Conservation (phyloP, 2,797 vertebrate genomes). For the Molothrus aeneus region DNA sequence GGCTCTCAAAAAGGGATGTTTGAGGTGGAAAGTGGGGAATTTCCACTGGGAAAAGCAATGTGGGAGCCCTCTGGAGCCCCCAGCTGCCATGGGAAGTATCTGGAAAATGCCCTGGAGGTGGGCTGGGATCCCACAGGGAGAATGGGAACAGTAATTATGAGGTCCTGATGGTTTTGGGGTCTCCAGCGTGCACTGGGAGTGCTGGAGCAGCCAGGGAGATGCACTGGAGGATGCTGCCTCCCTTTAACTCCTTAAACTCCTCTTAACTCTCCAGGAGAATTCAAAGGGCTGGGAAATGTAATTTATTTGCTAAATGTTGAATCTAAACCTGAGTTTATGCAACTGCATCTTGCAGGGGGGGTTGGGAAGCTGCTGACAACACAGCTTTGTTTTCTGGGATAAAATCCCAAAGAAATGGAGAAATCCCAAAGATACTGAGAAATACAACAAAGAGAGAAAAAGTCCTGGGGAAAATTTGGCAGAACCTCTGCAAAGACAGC, state of each 20-base stretch:
- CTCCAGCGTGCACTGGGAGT: accelerated
- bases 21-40: neutral
- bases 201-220: neutral
- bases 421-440: neutral
- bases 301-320: neutral
- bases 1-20: neutral
- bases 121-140: neutral
- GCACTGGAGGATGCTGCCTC: neutral
- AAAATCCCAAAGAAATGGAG: neutral
- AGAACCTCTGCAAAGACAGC: neutral
- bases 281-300: neutral
- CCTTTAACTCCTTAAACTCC: neutral
- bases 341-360: neutral
- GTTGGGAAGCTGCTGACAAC: slow-evolving; percentile 8
- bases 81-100: neutral
- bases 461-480: slow-evolving; percentile 15
- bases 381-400: neutral
- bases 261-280: neutral
- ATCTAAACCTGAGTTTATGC: neutral
- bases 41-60: neutral
- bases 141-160: neutral
- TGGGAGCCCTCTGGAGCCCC: neutral
- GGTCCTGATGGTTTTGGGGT: neutral
- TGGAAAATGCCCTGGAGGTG: neutral
- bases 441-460: neutral